Percentiles rank a stretch among this genome's conserved stretches.
Conservation (phyloP, 2,888 invertebrate species). For the Dynastes grantii region DNA sequence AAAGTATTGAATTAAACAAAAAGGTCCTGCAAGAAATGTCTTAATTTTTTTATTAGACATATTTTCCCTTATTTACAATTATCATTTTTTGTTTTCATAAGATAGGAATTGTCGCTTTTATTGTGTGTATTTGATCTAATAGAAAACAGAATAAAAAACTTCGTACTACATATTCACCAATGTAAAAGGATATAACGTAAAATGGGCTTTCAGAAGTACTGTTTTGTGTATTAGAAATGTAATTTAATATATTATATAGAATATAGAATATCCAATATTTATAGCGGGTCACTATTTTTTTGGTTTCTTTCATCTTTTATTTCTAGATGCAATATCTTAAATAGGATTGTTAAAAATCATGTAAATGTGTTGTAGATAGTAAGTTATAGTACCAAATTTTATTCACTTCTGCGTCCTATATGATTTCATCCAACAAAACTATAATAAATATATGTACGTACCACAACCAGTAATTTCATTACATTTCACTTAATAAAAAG, state of each 20-base stretch:
- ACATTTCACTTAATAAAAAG: too few species aligned
- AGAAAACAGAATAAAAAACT: conserved; percentile 54
- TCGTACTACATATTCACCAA: conserved; percentile 61
- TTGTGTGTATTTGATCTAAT: background rate
- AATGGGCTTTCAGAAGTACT: conserved; percentile 63
- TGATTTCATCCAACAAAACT: too few species aligned
- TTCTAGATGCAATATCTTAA: conserved; percentile 4
- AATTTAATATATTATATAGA: conserved; percentile 53
- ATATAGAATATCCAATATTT: conserved; percentile 56
- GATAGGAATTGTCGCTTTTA: too few species aligned
- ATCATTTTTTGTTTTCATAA: background rate
- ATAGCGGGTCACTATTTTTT: conserved; percentile 56
- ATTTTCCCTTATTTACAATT: too few species aligned
- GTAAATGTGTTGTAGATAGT: conserved; percentile 1
- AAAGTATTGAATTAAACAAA: too few species aligned
- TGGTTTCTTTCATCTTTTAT: background rate
- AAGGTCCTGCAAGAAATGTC: too few species aligned
- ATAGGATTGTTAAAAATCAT: background rate
- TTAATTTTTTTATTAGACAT: too few species aligned
- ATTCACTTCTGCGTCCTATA: too few species aligned
- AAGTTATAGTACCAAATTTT: background rate
- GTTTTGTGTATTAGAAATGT: conserved; percentile 61
- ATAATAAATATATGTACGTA: too few species aligned
- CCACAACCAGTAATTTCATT: background rate
- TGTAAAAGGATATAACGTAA: conserved; percentile 62